Evolutionary conservation across 2,888 invertebrate genomes (phyloP).

Genomic region (Himalopsyche anomala): DNA sequence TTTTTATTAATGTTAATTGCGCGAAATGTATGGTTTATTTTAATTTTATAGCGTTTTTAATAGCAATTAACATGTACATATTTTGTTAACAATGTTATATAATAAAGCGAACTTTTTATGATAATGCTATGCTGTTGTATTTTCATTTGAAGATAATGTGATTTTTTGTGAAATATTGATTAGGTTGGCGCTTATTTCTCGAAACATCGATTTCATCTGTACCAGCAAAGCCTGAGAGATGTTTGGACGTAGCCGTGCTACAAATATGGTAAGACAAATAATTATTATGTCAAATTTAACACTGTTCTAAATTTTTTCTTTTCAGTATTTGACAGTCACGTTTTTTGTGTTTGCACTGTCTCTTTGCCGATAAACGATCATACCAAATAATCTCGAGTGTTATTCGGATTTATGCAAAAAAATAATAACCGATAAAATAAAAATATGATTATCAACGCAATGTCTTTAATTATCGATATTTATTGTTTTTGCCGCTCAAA

Average conservation of each 20-base stretch:
- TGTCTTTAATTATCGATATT: neutral
- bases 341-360: neutral
- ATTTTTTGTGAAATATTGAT: neutral
- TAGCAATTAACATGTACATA: too few species aligned
- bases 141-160: neutral
- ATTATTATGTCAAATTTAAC: neutral
- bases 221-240: neutral
- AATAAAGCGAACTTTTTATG: neutral
- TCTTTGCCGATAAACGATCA: neutral
- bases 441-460: neutral
- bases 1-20: neutral
- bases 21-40: neutral
- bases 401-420: too few species aligned
- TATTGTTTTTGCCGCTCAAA: neutral
- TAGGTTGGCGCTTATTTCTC: neutral
- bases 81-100: too few species aligned
- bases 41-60: neutral
- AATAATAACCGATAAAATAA: neutral
- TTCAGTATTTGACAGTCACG: too few species aligned
- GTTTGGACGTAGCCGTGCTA: neutral
- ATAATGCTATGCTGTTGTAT: neutral
- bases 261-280: neutral
- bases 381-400: neutral
- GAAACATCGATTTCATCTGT: neutral
- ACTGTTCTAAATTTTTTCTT: too few species aligned